These are phyloP conservation scores for Homalodisca vitripennis DNA, from an alignment of 1,140 invertebrate species.

Conservation along the genomic window DNA sequence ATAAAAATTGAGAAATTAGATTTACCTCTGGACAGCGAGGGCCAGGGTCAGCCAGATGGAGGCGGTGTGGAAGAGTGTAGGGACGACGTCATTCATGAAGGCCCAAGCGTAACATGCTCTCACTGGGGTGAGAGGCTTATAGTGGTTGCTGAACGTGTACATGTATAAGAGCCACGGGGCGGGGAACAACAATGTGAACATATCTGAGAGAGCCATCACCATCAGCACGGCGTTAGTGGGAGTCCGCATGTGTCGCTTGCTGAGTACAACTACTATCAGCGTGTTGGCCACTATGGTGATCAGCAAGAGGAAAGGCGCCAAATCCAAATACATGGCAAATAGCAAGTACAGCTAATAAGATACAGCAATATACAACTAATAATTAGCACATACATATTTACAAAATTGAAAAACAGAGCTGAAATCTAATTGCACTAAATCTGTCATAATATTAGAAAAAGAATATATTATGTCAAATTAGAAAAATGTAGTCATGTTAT, in stretches of 20 bases:
- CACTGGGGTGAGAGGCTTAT: slow-evolving; percentile 69
- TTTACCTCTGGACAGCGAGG: slow-evolving; percentile 77
- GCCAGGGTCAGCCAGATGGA: slow-evolving; percentile 89
- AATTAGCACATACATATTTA: no score
- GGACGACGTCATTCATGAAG: slow-evolving; percentile 80
- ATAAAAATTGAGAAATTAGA: not conserved
- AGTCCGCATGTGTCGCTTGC: slow-evolving; percentile 65
- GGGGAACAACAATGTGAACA: slow-evolving; percentile 87
- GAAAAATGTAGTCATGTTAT: no score
- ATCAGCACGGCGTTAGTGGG: slow-evolving; percentile 69
- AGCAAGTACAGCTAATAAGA: no score
- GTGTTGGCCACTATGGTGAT: slow-evolving; percentile 90
- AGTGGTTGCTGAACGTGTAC: slow-evolving; percentile 85
- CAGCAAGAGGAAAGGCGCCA: slow-evolving; percentile 79
- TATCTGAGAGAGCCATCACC: slow-evolving; percentile 89
- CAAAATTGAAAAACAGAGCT: no score
- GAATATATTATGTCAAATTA: no score
- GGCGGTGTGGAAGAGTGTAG: slow-evolving; percentile 87
- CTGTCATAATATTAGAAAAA: no score
- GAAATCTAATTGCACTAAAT: no score
- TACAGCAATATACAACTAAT: no score
- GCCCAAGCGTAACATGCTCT: slow-evolving; percentile 75
- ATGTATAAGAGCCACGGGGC: slow-evolving; percentile 87
- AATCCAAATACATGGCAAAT: no score
- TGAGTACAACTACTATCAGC: slow-evolving; percentile 78